A percentile compares a stretch with the other conserved stretches of the same genome.
Evolutionary conservation across 2,888 invertebrate species (phyloP).

Genomic region (Drosophila meridionalis): DNA sequence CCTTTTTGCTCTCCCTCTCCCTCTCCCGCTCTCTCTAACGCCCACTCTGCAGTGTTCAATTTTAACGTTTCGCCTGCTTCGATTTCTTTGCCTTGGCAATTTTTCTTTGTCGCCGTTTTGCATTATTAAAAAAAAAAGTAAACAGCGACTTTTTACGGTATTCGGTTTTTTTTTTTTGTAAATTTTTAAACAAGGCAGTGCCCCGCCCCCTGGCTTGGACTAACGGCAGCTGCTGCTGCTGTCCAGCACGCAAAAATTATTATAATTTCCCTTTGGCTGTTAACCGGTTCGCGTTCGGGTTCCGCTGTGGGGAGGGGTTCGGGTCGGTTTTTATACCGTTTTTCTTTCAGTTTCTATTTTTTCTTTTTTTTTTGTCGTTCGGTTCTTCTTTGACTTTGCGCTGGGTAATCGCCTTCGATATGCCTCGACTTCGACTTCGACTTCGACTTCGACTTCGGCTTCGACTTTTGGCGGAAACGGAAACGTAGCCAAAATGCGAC

Average conservation of each 20-base stretch:
- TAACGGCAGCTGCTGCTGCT: constrained; percentile 52
- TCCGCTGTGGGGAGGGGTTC: background rate
- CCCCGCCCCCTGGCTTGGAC: constrained; percentile 12
- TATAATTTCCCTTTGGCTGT: constrained; percentile 67
- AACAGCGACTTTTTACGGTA: constrained; percentile 36
- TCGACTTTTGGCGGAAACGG: constrained; percentile 68
- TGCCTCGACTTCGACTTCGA: constrained; percentile 45
- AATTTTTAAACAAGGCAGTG: constrained; percentile 54
- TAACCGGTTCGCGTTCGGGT: constrained; percentile 29
- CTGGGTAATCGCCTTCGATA: constrained; percentile 72
- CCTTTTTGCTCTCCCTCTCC: constrained; percentile 36
- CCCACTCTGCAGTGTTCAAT: constrained; percentile 47
- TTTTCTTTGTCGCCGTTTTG: constrained; percentile 52
- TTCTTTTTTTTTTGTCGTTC: constrained; percentile 9
- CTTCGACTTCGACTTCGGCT: constrained; percentile 44
- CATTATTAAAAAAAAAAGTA: constrained; percentile 64
- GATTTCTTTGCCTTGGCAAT: constrained; percentile 42
- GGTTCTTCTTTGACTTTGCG: constrained; percentile 40
- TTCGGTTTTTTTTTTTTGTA: constrained; percentile 22
- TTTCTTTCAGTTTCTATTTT: constrained; percentile 2
- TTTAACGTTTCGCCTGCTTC: constrained; percentile 44
- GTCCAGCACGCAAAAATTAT: constrained; percentile 72
- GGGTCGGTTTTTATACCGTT: constrained; percentile 5
- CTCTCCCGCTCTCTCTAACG: background rate
- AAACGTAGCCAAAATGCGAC: constrained; percentile 78